Evolutionary conservation across 2,888 invertebrate genomes (phyloP).

Genomic region (Drosophila hamatofila): DNA sequence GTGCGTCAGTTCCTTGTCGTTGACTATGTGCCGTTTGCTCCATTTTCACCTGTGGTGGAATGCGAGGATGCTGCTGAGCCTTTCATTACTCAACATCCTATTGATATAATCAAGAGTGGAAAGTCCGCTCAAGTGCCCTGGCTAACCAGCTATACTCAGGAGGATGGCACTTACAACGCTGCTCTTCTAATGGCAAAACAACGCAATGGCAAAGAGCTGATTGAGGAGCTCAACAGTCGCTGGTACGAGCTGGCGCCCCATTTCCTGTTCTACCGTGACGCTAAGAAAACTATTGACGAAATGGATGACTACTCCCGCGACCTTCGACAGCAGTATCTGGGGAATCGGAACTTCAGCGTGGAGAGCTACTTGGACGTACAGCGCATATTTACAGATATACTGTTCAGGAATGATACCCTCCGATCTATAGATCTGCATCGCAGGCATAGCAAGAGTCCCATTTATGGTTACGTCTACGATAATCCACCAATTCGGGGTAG

Average conservation of each 20-base stretch:
- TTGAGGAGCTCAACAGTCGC: constrained; percentile 32
- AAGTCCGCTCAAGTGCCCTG: constrained; percentile 89
- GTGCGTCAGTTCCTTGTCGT: constrained; percentile 83
- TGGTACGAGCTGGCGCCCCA: constrained; percentile 41
- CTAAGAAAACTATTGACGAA: constrained; percentile 13
- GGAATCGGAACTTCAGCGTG: constrained; percentile 80
- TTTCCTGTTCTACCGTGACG: constrained; percentile 33
- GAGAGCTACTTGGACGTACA: constrained; percentile 84
- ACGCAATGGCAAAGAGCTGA: constrained; percentile 23
- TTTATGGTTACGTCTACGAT: constrained; percentile 87
- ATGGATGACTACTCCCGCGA: constrained; percentile 25
- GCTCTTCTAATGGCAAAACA: constrained; percentile 19
- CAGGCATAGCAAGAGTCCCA: constrained; percentile 19
- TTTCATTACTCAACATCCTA: constrained; percentile 89
- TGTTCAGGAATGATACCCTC: constrained; percentile 88
- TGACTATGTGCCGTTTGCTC: constrained; percentile 89
- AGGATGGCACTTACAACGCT: constrained; percentile 40
- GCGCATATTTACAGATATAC: constrained; percentile 88
- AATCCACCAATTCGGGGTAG: constrained; percentile 24
- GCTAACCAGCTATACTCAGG: constrained; percentile 87
- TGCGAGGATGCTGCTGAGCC: constrained; percentile 85
- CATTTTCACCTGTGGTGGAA: constrained; percentile 91
- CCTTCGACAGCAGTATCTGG: constrained; percentile 33
- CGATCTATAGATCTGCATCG: constrained; percentile 86
- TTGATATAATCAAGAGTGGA: constrained; percentile 87